Evolutionary conservation across 2,797 vertebrate species (phyloP), one percentile per base, ranked within the genome.

Genomic region (Rhincodon typus): DNA sequence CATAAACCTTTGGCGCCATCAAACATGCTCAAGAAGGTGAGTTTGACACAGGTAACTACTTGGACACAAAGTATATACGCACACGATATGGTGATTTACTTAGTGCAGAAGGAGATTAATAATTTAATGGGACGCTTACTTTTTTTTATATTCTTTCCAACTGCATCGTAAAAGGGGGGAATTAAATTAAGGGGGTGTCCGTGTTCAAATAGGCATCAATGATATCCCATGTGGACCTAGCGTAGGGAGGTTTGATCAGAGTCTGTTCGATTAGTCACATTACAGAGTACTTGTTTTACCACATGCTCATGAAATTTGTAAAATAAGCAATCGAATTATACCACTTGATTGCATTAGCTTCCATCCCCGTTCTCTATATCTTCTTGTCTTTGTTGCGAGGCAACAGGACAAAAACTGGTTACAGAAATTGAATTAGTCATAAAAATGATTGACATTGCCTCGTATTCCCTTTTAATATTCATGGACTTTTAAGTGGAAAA

Each of bases 251-350:
- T 93, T 93, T 93, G 69, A 96, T 91, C 95, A 95, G 95, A 96
- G 95, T 72, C 96, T 90, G 95, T 74, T 79, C 90, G 95, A 96
- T 77, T 30, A 77, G 67, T 57, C 69, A 74, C 46, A 70, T 93
- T 57, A 94, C 90, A 77, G 72, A 93, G 70, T 84, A 96, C 53
- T 84, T 96, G 96, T 96, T 96, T 96, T 96, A 97, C 96, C 97
- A 97, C 94, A 97, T 95, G 96, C 96, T 98, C 96, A 97, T 98
- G 97, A 97, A 97, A 97, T 97, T 97, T 97, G 97, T 97, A 97
- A 97, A 97, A 96, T 96, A 94, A 96, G 96, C 97, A 97, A 97
- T 97, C 96, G 96, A 97, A 97, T 97, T 97, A 97, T 96, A 95
- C 96, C 97, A 97, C 96, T 97, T 96, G 96, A 97, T 97, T 97